Evolutionary conservation across 2,888 invertebrate genomes (phyloP), one percentile per base, ranked within the genome.

Genomic region (Labia minor): DNA sequence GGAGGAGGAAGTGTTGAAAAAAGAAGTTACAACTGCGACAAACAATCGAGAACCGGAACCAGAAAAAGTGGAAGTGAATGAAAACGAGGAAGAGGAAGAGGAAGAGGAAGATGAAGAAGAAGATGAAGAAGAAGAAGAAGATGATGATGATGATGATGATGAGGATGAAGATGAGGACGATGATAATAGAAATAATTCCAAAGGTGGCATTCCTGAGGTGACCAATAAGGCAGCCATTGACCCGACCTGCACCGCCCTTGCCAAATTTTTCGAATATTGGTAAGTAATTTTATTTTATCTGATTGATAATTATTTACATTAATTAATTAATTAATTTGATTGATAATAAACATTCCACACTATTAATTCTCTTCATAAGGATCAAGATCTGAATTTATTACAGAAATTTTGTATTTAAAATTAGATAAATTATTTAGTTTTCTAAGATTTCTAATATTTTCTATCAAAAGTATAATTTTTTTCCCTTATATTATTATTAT

Each of bases 21-120:
- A 65, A n/a, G 67, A 67, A 26, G 26, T 26, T 6, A 8, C 26
- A 8, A 8, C 8, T 26, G 26, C 8, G 4, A 26, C 3, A 8
- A 26, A 3, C 26, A 8, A 26, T 6, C 26, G 26, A 26, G 26
- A 26, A 26, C 26, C 26, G 26, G 26, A 26, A 26, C 26, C 26
- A 26, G 37, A 66, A 21, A 26, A 26, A 21, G 68, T 66, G 6
- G 67, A 63, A 14, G 49, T 70, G 26, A 65, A 69, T 37, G 69
- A 72, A 66, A 65, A 66, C 21, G 70, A 67, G 11, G 66, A 69
- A 33, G 69, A 70, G 67, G 11, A 67, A 67, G n/a, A 68, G 65
- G 37, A 65, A 64, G 19, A 67, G 66, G 49, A 70, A 67, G 63
- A 67, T 19, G 62, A 66, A 14, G 65, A 33, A 8, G 61, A 33